These are phyloP conservation scores for Variabilichromis moorii DNA, from an alignment of 2,113 vertebrate genomes.

Conservation along the genomic window DNA sequence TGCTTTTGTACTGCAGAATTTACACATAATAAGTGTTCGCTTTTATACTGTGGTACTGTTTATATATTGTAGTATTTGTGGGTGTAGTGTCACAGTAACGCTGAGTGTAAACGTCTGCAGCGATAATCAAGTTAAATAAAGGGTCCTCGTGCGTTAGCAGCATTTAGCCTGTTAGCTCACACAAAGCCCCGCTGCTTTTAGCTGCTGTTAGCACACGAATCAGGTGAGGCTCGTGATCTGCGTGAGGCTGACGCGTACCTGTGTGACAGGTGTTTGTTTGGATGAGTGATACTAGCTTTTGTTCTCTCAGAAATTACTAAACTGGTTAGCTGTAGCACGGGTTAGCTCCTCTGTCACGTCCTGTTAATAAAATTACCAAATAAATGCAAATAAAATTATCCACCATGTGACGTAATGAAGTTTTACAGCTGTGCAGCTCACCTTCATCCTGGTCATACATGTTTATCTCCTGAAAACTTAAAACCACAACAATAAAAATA, in stretches of 20 bases:
- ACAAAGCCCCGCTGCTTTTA: background rate
- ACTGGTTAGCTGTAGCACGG: background rate
- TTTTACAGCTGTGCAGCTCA: background rate
- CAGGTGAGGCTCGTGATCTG: background rate
- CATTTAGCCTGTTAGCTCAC: background rate
- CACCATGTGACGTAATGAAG: background rate
- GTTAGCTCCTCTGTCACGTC: background rate
- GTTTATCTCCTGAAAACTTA: background rate
- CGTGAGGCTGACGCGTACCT: background rate
- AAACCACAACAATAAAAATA: background rate
- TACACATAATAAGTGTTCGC: background rate
- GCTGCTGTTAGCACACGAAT: background rate
- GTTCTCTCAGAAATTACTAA: background rate
- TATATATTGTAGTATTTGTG: background rate
- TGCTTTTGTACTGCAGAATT: background rate
- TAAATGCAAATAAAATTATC: background rate
- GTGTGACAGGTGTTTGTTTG: background rate
- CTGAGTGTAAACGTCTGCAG: background rate
- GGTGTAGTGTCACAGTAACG: background rate
- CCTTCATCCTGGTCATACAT: slow-evolving; percentile 80
- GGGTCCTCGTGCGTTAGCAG: background rate
- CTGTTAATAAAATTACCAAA: background rate
- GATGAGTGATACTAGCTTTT: background rate
- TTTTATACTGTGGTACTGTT: background rate
- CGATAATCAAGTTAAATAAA: background rate